These are phyloP conservation scores for Chaetodon auriga DNA, from an alignment of 2,113 vertebrate species.

Conservation along the genomic window DNA sequence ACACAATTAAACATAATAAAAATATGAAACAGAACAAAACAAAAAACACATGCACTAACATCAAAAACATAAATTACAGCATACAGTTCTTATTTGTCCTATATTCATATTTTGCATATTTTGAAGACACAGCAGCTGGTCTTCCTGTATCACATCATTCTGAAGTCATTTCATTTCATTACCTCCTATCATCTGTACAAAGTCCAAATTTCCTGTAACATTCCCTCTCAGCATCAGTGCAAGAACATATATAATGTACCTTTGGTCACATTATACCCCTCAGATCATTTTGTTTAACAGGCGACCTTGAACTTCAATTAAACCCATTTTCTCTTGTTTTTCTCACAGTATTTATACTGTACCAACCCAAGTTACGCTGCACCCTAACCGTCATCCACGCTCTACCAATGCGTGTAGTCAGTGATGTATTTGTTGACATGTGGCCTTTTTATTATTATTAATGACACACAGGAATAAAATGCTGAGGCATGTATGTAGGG, in stretches of 20 bases:
- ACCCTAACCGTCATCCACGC: neutral
- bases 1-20: neutral
- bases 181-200: neutral
- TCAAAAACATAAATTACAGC: neutral
- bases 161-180: neutral
- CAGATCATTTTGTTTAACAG: neutral
- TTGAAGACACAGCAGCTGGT: neutral
- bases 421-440: neutral
- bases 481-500: conserved; percentile 56
- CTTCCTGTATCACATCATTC: neutral
- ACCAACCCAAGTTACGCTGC: neutral
- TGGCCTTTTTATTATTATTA: conserved; percentile 33
- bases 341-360: neutral
- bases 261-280: neutral
- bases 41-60: neutral
- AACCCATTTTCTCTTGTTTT: neutral
- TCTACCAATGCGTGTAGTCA: neutral
- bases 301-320: neutral
- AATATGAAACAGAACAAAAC: neutral
- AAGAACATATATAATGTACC: neutral
- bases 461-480: conserved; percentile 35
- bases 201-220: neutral
- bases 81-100: no score
- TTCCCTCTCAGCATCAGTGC: neutral
- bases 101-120: no score